Base-by-base conservation (phyloP, 1,140 invertebrate species). In the Drosophila kurseongensis region DNA sequence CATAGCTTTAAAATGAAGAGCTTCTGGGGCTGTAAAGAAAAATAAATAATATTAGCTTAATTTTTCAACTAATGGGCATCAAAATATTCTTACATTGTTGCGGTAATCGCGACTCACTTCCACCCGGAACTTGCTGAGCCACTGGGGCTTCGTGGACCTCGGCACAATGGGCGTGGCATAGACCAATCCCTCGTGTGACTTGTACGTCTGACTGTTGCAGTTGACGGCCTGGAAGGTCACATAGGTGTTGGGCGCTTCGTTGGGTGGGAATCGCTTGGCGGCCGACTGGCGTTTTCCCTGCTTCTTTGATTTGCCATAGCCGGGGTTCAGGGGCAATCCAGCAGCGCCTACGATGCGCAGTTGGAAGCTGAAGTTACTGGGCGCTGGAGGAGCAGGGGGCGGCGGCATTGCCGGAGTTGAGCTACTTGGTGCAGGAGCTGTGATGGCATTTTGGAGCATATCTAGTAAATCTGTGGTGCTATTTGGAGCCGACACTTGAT, bases 1-100 rank as follows among this genome's bases (percentile, higher is more conserved):
- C 94, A 95, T 2, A 95, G 91, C 92, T 95, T 95, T 47, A 95
- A 79, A 29, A 95, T 94, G 13, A 95, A 91, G 36, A 93, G 93
- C 77, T 94, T 94, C 59, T 94, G 92, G 65, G 93, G 92, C 94
- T 95, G 75, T 65, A 94, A 55, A 7, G 0, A 6, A 7, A 62
- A 50, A 18, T 3, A 36, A 18, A 35, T 8, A 16, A 0, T 27
- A 32, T 13, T 12, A 5, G 13, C 1, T 14, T 5, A 0, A 3
- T 2, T 5, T 38, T 29, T 4, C 14, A 52, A 5, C 18, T 1
- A 14, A 44, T 40, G 10, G 1, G 0, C 12, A 0, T 18, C 41
- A 0, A 27, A 18, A 36, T n/a, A 3, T 14, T 76, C 84, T 82
- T 91, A 95, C 94, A 90, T 94, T 94, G 68, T 80, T 93, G 29